Percentiles rank a stretch among this genome's conserved stretches.
Evolutionary conservation across 2,113 vertebrate genomes (phyloP).

Genomic region (Hepsetus odoe): DNA sequence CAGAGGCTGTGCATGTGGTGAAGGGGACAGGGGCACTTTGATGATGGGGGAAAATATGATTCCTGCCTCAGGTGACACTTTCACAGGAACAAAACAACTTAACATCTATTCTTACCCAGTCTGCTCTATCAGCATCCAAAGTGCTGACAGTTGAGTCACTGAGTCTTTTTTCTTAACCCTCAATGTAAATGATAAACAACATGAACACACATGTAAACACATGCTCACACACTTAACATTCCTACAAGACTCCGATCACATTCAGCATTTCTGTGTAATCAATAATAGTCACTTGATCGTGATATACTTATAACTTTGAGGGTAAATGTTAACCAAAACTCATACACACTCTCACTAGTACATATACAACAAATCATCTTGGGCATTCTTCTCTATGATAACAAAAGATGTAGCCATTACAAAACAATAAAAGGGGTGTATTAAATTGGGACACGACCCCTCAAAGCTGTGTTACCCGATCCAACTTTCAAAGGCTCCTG

Average conservation of each 20-base stretch:
- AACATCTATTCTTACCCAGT: conserved; percentile 47
- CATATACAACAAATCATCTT: conserved; percentile 21
- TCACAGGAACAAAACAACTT: conserved; percentile 55
- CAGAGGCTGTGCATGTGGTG: conserved; percentile 46
- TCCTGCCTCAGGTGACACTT: conserved; percentile 50
- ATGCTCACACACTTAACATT: background rate
- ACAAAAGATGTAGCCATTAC: conserved; percentile 43
- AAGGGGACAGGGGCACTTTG: conserved; percentile 34
- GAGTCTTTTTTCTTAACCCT: conserved; percentile 1
- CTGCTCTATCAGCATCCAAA: conserved; percentile 44
- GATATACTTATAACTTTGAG: background rate
- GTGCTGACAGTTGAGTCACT: conserved; percentile 45
- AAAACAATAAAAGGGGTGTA: conserved; percentile 23
- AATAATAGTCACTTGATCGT: background rate
- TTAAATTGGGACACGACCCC: conserved; percentile 18
- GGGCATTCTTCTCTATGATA: conserved; percentile 41
- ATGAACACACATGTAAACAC: conserved; percentile 13
- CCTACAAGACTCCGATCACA: too few species aligned
- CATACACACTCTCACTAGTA: background rate
- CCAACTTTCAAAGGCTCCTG: conserved; percentile 59
- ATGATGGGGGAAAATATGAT: conserved; percentile 53
- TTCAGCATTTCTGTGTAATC: too few species aligned
- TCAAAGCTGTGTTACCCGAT: conserved; percentile 64
- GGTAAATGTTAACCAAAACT: background rate
- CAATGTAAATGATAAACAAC: conserved; percentile 21